A percentile compares a stretch with the other conserved stretches of the same genome.
Evolutionary conservation across 1,140 invertebrate genomes (phyloP).

Genomic region (Oryctes rhinoceros): DNA sequence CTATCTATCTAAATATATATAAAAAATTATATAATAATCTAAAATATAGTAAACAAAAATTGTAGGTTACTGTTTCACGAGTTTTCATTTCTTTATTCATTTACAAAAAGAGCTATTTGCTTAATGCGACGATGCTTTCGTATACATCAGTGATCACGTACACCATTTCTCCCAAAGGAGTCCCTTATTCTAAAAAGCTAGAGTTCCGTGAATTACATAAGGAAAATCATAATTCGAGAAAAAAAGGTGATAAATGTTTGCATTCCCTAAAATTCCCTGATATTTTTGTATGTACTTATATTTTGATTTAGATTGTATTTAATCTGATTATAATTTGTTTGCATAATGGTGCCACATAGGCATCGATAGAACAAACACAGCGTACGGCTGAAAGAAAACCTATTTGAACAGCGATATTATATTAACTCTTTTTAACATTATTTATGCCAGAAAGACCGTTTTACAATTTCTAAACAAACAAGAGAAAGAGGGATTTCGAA

Average conservation of each 20-base stretch:
- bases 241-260: conserved; percentile 8
- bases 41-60: too few species aligned
- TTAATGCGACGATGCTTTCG: too few species aligned
- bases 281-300: conserved; percentile 12
- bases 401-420: conserved; percentile 24
- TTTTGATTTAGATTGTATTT: conserved; percentile 27
- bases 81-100: too few species aligned
- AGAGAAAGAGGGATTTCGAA: conserved; percentile 16
- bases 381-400: conserved; percentile 9
- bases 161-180: too few species aligned
- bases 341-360: conserved; percentile 25
- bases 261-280: conserved; percentile 1
- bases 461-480: conserved; percentile 29
- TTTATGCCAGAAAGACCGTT: conserved; percentile 11
- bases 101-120: too few species aligned
- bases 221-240: background rate
- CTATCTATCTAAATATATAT: too few species aligned
- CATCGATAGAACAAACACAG: conserved; percentile 21
- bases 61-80: too few species aligned
- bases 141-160: too few species aligned
- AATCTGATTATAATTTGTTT: conserved; percentile 37
- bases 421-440: conserved; percentile 31
- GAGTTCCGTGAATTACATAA: background rate
- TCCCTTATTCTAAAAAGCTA: background rate
- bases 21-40: too few species aligned